Evolutionary conservation across 2,888 invertebrate genomes (phyloP), one percentile per base, ranked within the genome.

Genomic region (Cantharis rufa): DNA sequence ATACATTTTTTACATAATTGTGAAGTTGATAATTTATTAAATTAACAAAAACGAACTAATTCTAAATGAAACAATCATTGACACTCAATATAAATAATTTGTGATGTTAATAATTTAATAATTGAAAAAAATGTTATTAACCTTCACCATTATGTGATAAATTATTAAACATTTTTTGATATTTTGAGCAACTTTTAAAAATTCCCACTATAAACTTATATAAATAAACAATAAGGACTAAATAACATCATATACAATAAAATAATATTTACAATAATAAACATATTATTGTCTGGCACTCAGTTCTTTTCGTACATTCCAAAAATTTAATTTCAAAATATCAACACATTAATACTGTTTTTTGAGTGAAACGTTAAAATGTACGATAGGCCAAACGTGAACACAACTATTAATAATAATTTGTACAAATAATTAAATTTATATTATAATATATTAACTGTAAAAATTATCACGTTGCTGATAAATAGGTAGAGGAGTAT

Each of bases 381-480:
- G 81, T 82, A 82, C 80, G 80, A 82, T 79, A 82, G 81, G 83
- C 83, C 83, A 82, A 82, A 82, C 82, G 78, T 84, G 84, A 85
- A 85, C 84, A 85, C 84, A 84, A 85, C 84, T 83, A 82, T 83
- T 81, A 80, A 81, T 82, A 81, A 81, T 79, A 82, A 84, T 85
- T 85, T 85, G 85, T 85, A 85, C 84, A 84, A 84, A 81, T 78
- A 83, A 84, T 80, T 78, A 79, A 82, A 80, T 78, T 80, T 80
- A 80, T 74, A 73, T 77, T 80, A 73, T 78, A 80, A 80, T 78
- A 81, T 76, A 82, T 83, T 87, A 88, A 86, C 87, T 88, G 87
- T 93, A 95, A 89, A 92, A 95, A 88, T 96, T 96, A 86, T 96
- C 95, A 86, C 96, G 92, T 88, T 96, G 95, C 88, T 96, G 96